These are phyloP conservation scores for Leptosomus discolor DNA, from an alignment of 2,113 vertebrate species.

Conservation along the genomic window DNA sequence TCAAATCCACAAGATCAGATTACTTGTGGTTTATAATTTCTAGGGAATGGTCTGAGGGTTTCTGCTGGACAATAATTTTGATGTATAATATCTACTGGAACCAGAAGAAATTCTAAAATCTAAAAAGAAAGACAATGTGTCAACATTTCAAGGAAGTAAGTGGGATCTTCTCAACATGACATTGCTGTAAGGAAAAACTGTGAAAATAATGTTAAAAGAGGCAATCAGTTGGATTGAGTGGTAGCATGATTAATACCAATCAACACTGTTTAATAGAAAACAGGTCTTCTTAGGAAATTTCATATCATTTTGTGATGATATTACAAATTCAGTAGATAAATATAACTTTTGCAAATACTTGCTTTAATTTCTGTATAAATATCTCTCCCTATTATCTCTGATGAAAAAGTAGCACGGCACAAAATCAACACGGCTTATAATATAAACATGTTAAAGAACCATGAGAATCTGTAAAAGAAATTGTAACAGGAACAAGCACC, in stretches of 20 bases:
- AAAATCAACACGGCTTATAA: not conserved
- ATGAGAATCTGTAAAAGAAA: not conserved
- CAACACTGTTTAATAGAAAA: slow-evolving; percentile 58
- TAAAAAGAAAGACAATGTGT: not conserved
- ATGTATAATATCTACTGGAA: not conserved
- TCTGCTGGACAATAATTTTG: not conserved
- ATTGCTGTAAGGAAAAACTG: slow-evolving; percentile 11
- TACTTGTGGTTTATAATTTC: not conserved
- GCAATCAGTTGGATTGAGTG: slow-evolving; percentile 52
- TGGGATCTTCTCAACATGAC: not conserved
- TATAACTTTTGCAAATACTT: slow-evolving; percentile 48
- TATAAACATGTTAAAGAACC: not conserved
- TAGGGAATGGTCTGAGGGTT: not conserved
- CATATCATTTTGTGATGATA: slow-evolving; percentile 43
- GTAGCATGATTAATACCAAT: slow-evolving; percentile 60
- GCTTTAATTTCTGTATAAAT: slow-evolving; percentile 44
- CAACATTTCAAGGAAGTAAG: not conserved
- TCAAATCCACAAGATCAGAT: not conserved
- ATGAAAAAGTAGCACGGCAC: not conserved
- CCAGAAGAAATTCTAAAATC: not conserved
- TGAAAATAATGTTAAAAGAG: slow-evolving; percentile 43
- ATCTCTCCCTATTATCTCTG: not conserved
- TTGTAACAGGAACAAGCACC: not conserved
- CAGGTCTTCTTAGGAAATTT: slow-evolving; percentile 20
- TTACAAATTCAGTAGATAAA: slow-evolving; percentile 56